Evolutionary conservation across 2,113 vertebrate species (phyloP).

Genomic region (Neofelis nebulosa): DNA sequence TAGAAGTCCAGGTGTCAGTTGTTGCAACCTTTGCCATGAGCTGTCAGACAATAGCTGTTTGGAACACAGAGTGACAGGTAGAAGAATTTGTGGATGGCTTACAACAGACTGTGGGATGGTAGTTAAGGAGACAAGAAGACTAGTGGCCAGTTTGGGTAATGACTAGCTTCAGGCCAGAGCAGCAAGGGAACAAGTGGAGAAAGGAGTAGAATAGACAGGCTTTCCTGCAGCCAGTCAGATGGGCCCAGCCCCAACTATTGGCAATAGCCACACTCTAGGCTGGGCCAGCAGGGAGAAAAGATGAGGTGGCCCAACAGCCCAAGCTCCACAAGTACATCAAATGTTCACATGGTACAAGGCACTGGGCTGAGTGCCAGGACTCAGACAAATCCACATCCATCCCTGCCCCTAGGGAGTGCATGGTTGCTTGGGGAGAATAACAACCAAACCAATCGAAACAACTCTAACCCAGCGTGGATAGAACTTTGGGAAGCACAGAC

Average conservation of each 20-base stretch:
- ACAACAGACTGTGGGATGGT: background rate
- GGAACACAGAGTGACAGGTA: background rate
- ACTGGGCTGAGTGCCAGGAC: background rate
- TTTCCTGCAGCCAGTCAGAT: background rate
- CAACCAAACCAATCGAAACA: background rate
- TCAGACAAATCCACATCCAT: background rate
- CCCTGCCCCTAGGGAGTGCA: background rate
- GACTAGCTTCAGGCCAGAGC: background rate
- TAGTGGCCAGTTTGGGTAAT: background rate
- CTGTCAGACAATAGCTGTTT: background rate
- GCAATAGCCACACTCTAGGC: background rate
- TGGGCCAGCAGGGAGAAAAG: background rate
- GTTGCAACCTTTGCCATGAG: background rate
- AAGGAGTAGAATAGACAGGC: background rate
- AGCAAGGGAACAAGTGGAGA: background rate
- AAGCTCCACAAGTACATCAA: background rate
- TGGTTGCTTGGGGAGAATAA: background rate
- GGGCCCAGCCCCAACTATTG: background rate
- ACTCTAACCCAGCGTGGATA: background rate
- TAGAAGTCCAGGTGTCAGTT: background rate
- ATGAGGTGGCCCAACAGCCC: background rate
- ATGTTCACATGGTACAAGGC: background rate
- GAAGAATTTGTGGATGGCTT: background rate
- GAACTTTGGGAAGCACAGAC: background rate
- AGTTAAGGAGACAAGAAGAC: background rate